Evolutionary conservation across 64 coral and sea anemone species (phyloP).

Genomic region (Montipora efflorescens): DNA sequence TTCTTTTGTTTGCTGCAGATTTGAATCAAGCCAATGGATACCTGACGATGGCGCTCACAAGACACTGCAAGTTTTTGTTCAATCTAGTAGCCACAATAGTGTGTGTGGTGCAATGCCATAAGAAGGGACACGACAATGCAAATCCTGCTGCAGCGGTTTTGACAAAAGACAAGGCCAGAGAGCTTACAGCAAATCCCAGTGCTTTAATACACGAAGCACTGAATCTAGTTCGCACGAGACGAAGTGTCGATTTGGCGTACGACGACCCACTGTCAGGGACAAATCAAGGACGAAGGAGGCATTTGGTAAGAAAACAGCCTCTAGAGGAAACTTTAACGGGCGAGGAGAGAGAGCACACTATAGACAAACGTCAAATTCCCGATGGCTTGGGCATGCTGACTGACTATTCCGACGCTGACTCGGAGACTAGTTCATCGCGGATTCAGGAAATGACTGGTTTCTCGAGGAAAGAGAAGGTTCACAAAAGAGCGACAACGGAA

Average conservation of each 20-base stretch:
- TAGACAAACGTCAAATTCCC: slow-evolving; percentile 45
- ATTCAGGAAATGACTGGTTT: background rate
- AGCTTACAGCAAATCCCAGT: slow-evolving; percentile 27
- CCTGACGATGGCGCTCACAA: background rate
- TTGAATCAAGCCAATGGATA: background rate
- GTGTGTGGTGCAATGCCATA: background rate
- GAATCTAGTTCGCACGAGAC: slow-evolving; percentile 10
- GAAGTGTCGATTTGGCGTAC: slow-evolving; percentile 17
- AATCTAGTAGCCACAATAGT: background rate
- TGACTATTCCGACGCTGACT: background rate
- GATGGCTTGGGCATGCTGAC: slow-evolving; percentile 11
- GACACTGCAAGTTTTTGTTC: background rate
- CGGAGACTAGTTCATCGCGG: background rate
- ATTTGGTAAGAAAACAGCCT: background rate
- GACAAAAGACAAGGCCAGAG: slow-evolving; percentile 20
- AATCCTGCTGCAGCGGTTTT: background rate
- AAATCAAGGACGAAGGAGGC: background rate
- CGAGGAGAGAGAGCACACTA: slow-evolving; percentile 21
- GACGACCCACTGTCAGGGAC: slow-evolving; percentile 17
- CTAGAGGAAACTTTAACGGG: background rate
- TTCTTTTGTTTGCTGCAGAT: background rate
- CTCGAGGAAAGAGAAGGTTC: background rate
- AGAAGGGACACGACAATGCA: slow-evolving; percentile 14
- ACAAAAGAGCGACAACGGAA: background rate
- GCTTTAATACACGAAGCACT: slow-evolving; percentile 29